These are phyloP conservation scores for Agriopis marginaria DNA, from an alignment of 2,888 invertebrate genomes.

Conservation along the genomic window DNA sequence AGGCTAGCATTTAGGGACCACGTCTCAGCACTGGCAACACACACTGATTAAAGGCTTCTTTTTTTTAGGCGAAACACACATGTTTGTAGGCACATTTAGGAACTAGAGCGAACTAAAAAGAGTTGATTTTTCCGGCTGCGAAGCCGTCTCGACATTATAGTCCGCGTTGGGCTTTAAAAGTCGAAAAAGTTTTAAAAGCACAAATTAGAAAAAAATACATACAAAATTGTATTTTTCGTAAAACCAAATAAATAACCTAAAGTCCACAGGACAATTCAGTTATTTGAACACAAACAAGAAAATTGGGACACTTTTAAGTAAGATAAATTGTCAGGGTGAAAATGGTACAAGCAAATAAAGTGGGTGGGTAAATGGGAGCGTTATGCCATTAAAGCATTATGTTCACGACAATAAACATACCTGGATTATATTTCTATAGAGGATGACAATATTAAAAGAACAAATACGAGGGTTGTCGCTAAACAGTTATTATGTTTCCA, in stretches of 20 bases:
- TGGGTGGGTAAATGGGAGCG: slow-evolving; percentile 30
- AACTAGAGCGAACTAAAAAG: no score
- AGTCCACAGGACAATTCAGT: slow-evolving; percentile 21
- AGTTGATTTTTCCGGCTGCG: no score
- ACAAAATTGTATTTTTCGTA: neutral
- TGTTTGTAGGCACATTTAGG: no score
- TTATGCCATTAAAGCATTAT: slow-evolving; percentile 40
- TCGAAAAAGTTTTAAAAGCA: no score
- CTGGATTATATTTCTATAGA: slow-evolving; percentile 43
- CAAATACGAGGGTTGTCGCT: slow-evolving; percentile 51
- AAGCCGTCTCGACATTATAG: no score
- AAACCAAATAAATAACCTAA: slow-evolving; percentile 14
- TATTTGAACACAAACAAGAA: slow-evolving; percentile 30
- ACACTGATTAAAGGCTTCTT: no score
- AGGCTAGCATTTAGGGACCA: no score
- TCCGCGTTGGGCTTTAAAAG: no score
- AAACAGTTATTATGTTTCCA: slow-evolving; percentile 71
- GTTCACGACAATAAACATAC: slow-evolving; percentile 37
- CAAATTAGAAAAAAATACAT: neutral
- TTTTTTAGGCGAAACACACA: no score
- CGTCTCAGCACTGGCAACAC: no score
- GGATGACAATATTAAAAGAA: slow-evolving; percentile 49
- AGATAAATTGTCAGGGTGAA: slow-evolving; percentile 28
- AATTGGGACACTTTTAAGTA: slow-evolving; percentile 30
- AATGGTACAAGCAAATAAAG: slow-evolving; percentile 21